Evolutionary conservation across 2,888 invertebrate genomes (phyloP), one percentile per base, ranked within the genome.

Genomic region (Spodoptera picta): DNA sequence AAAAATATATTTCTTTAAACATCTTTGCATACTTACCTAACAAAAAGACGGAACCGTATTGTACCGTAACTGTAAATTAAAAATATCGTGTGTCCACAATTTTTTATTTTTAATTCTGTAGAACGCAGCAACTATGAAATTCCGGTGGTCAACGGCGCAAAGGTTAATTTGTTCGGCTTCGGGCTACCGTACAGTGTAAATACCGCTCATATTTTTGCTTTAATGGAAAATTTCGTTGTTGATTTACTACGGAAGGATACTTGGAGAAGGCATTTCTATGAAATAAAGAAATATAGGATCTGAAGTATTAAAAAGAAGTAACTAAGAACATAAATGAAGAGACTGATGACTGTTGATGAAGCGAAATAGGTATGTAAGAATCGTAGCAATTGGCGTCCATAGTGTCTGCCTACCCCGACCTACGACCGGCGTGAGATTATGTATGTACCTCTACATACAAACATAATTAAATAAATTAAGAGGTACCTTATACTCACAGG

Each of bases 131-230:
- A 72, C 69, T 70, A 71, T 71, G 77, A 77, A 73, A 79, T 79
- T 75, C 73, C 79, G 49, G 66, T 61, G 79, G 79, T 63, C 60
- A 64, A 51, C 68, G 65, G 52, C 31, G 64, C 76, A 79, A 77
- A 81, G 76, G 77, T 79, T 75, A 79, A 79, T 83, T 83, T 83
- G 75, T 81, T 65, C 57, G 75, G 79, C 77, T 81, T 82, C 77
- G 52, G 57, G 53, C 58, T 36, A 49, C 42, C 56, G 63, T 54
- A 47, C 66, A 65, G 58, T 77, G 75, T 73, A 82, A 83, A 84
- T 83, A 77, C 79, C 78, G 76, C 60, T 76, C 81, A 83, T 83
- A 83, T 82, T 84, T 83, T 81, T 77, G 80, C 75, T 80, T 70
- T 82, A 71, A 80, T 79, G 75, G 77, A 77, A 80, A 76, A 74